These are phyloP conservation scores for Morpho deidamia DNA, from an alignment of 2,888 invertebrate species.

Conservation along the genomic window DNA sequence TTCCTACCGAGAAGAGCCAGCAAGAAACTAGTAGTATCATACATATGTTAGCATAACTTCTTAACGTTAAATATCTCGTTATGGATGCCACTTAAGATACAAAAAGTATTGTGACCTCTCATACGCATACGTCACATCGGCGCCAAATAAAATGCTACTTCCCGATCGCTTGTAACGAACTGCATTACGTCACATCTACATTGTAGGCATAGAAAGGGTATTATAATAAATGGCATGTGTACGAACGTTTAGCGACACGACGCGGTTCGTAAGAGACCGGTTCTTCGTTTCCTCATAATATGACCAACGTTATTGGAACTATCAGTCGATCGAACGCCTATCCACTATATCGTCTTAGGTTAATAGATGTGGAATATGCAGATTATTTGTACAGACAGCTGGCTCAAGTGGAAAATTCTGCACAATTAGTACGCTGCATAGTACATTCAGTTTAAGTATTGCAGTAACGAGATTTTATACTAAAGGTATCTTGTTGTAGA, in stretches of 20 bases:
- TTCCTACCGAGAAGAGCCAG: too few species aligned
- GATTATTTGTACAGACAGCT: slow-evolving; percentile 20
- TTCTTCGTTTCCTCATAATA: slow-evolving; percentile 59
- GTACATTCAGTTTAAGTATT: slow-evolving; percentile 9
- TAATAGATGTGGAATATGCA: slow-evolving; percentile 16
- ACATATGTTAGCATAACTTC: too few species aligned
- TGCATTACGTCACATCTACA: slow-evolving; percentile 16
- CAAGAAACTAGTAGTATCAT: too few species aligned
- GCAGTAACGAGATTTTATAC: slow-evolving; percentile 14
- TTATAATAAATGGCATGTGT: slow-evolving; percentile 57
- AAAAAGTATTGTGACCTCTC: too few species aligned
- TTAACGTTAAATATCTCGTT: too few species aligned
- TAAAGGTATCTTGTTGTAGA: slow-evolving; percentile 3
- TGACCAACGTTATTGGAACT: slow-evolving; percentile 52
- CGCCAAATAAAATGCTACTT: slow-evolving; percentile 2
- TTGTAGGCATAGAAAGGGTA: slow-evolving; percentile 38
- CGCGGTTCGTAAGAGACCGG: slow-evolving; percentile 42
- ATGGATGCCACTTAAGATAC: too few species aligned
- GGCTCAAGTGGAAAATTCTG: slow-evolving; percentile 22
- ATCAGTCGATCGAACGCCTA: slow-evolving; percentile 29
- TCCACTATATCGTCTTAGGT: slow-evolving; percentile 9
- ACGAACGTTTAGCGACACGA: slow-evolving; percentile 49
- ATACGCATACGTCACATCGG: background rate
- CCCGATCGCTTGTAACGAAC: slow-evolving; percentile 3
- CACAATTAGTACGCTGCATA: slow-evolving; percentile 16